phyloP scores from a whole-genome alignment of 2,797 vertebrate species.

The Pseudochaenichthys georgianus region DNA sequence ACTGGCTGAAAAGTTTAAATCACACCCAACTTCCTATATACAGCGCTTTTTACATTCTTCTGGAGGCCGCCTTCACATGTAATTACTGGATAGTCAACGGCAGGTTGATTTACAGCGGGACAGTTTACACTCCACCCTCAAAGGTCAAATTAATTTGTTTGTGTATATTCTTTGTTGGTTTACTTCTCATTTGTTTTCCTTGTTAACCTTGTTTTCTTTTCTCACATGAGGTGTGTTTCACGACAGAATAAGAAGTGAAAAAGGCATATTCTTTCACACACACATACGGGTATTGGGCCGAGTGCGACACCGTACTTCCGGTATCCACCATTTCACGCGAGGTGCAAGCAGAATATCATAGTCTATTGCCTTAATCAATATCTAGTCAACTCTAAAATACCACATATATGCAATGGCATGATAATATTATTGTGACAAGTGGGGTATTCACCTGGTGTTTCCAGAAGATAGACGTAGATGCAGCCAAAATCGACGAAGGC shows the following conservation, averaged over 20 bases:
- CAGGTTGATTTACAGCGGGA: conserved; percentile 58
- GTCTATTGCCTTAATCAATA: too few relatives aligned
- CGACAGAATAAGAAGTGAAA: conserved; percentile 14
- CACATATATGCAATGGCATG: too few relatives aligned
- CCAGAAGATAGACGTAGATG: too few relatives aligned
- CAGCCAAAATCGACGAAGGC: too few relatives aligned
- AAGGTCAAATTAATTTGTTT: conserved; percentile 38
- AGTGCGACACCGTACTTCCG: too few relatives aligned
- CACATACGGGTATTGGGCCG: too few relatives aligned
- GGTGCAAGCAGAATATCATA: too few relatives aligned
- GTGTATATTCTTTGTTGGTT: conserved; percentile 24
- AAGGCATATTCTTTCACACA: conserved; percentile 4
- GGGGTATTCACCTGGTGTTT: too few relatives aligned
- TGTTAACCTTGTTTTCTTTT: conserved; percentile 16
- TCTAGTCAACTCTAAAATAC: too few relatives aligned
- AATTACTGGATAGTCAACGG: conserved; percentile 59
- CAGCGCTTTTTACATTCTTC: conserved; percentile 54
- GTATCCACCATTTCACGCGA: too few relatives aligned
- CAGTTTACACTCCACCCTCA: conserved; percentile 31
- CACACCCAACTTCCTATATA: conserved; percentile 59
- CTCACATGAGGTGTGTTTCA: not conserved
- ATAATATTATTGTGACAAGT: too few relatives aligned
- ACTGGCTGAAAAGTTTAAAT: conserved; percentile 67
- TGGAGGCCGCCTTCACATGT: conserved; percentile 59
- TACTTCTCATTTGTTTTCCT: conserved; percentile 32